Evolutionary conservation across 2,797 vertebrate genomes (phyloP).

Genomic region (Zenarchopterus dispar): DNA sequence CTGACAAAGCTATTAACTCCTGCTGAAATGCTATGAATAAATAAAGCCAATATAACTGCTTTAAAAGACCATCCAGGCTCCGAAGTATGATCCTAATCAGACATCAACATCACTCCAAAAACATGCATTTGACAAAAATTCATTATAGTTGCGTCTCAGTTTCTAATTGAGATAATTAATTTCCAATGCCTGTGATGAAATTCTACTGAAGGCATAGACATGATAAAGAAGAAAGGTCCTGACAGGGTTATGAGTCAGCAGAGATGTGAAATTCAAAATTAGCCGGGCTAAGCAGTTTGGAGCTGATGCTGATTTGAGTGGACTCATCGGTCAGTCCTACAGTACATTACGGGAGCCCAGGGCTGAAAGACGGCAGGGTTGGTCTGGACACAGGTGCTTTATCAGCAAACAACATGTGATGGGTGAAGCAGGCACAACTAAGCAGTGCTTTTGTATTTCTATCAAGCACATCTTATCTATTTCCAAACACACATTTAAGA

Average conservation of each 20-base stretch:
- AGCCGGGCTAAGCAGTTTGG: slow-evolving; percentile 79
- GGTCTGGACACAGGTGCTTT: slow-evolving; percentile 71
- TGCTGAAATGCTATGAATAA: slow-evolving; percentile 48
- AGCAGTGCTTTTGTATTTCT: slow-evolving; percentile 8
- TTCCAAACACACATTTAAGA: not conserved
- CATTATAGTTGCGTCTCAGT: slow-evolving; percentile 47
- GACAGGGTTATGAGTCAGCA: slow-evolving; percentile 83
- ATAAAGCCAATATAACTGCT: slow-evolving; percentile 48
- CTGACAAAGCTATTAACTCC: slow-evolving; percentile 55
- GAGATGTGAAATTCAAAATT: slow-evolving; percentile 79
- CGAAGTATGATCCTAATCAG: slow-evolving; percentile 44
- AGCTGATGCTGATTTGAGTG: slow-evolving; percentile 75
- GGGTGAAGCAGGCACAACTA: slow-evolving; percentile 41
- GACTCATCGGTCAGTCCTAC: slow-evolving; percentile 74
- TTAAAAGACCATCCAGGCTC: slow-evolving; percentile 39
- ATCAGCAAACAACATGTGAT: slow-evolving; percentile 71
- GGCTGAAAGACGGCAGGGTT: slow-evolving; percentile 62
- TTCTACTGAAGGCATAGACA: slow-evolving; percentile 61
- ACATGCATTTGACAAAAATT: slow-evolving; percentile 55
- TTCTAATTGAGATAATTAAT: slow-evolving; percentile 73
- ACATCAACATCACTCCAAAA: slow-evolving; percentile 52
- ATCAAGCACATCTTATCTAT: slow-evolving; percentile 17
- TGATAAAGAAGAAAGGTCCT: slow-evolving; percentile 76
- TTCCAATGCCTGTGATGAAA: slow-evolving; percentile 63
- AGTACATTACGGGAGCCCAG: slow-evolving; percentile 64